These are phyloP conservation scores for Hydractinia echinata DNA, from an alignment of 30 jellyfish, hydroid and myxozoan species.

Conservation along the genomic window DNA sequence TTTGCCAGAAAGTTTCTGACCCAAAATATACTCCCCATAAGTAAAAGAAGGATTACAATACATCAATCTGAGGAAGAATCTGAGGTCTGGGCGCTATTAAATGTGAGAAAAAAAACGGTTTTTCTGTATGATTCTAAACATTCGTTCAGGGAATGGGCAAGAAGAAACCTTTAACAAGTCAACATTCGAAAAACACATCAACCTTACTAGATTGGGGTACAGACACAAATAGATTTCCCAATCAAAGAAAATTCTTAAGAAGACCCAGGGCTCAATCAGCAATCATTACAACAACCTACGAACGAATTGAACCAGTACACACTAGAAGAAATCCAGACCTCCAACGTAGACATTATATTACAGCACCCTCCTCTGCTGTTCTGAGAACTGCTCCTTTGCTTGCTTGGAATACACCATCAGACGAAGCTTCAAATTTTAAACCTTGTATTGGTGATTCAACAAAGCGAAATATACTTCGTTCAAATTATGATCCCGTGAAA, in stretches of 20 bases:
- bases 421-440: conserved; percentile 36
- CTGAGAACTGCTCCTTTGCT: conserved; percentile 55
- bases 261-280: conserved; percentile 21
- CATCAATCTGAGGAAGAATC: too few relatives aligned
- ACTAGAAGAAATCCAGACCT: conserved; percentile 39
- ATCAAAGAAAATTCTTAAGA: not conserved
- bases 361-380: not conserved
- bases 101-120: not conserved
- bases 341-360: conserved; percentile 29
- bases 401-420: conserved; percentile 66
- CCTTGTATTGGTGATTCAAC: conserved; percentile 62
- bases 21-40: too few relatives aligned
- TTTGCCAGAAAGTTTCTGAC: too few relatives aligned
- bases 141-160: conserved; percentile 68
- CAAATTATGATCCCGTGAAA: not conserved
- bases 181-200: conserved; percentile 61
- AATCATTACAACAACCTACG: conserved; percentile 5
- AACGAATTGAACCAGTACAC: conserved; percentile 61
- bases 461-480: not conserved
- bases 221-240: conserved; percentile 21
- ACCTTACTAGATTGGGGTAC: conserved; percentile 52
- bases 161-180: conserved; percentile 35
- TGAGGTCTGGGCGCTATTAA: too few relatives aligned
- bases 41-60: too few relatives aligned
- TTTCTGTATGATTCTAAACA: not conserved